Evolutionary conservation across 2,113 vertebrate species (phyloP), one percentile per base, ranked within the genome.

Genomic region (Malurus melanocephalus): DNA sequence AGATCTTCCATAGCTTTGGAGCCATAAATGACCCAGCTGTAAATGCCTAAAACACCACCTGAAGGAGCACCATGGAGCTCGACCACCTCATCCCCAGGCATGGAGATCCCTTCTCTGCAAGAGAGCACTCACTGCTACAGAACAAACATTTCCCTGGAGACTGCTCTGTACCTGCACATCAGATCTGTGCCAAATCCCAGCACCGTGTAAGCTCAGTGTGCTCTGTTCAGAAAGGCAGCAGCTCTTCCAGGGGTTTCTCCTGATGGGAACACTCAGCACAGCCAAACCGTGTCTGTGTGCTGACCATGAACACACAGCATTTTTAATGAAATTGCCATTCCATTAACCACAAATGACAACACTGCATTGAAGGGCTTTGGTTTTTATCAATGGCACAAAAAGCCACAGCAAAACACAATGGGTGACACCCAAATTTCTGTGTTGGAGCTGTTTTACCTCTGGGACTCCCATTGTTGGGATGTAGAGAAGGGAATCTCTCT

Each of bases 281-380:
- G 52, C 6, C 30, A 74, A 73, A 65, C 32, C 12, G 0, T 4
- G 53, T 38, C 22, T 15, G 23, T 27, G 33, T 12, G 61, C 33
- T 4, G 3, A 27, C 3, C 1, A 12, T 1, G 7, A 49, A 76
- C 73, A 52, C 32, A 16, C 13, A 7, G 10, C 2, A 0, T 65
- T 65, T 75, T 82, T n/a, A 77, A 66, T 60, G 52, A 66, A 55
- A 43, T 38, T 38, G 38, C 11, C 38, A 38, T 38, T 38, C 10
- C 38, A 38, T 38, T 38, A 66, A 28, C 8, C 32, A 14, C 32
- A 38, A 46, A 30, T 30, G 35, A 40, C 20, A 42, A 23, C 5
- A 23, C 24, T 55, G 13, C 9, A n/a, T 2, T 13, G 57, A 56
- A 85, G n/a, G 28, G 21, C 3, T 57, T 17, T 26, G 38, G 3